Evolutionary conservation across 2,888 invertebrate genomes (phyloP), one percentile per base, ranked within the genome.

Genomic region (Drosophila birchii): DNA sequence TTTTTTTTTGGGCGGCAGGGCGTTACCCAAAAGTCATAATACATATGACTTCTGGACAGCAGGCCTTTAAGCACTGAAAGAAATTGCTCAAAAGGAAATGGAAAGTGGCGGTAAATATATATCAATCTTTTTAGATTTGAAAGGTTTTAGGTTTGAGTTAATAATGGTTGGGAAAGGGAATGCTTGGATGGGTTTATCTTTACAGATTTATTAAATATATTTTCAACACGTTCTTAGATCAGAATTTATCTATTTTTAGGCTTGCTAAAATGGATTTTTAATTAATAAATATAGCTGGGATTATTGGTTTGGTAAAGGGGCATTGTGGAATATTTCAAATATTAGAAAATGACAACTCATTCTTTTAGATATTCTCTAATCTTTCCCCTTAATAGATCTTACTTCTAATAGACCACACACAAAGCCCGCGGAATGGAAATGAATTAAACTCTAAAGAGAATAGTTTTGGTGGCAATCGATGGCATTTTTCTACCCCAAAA

Each of bases 11-110:
- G 44, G 64, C 41, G 63, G 63, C 49, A 62, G 64, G 58, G 36
- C 38, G 49, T 58, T 47, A 34, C 61, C 57, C 58, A 26, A 34
- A 34, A 49, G 64, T 63, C 63, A 64, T 47, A 47, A 47, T 16
- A 7, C 29, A 12, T 39, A 14, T 55, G 55, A 71, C 54, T 61
- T 55, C 72, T 71, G 49, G 45, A 39, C 68, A 45, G 64, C 72
- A 61, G 60, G 47, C 60, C 23, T 49, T 23, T 26, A 36, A 32
- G 9, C 74, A 72, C 72, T 72, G 56, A 16, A 53, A 72, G 51
- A 72, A 72, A 63, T 43, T 23, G 7, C 2, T 14, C 29, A 47
- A 67, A n/a, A n/a, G 14, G 34, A 68, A 47, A 47, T 18, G 16
- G 55, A 67, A 68, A 68, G 55, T 45, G 29, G 23, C 14, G 20